Base-by-base conservation (phyloP, 2,113 vertebrate genomes). In the Neomonachus schauinslandi region DNA sequence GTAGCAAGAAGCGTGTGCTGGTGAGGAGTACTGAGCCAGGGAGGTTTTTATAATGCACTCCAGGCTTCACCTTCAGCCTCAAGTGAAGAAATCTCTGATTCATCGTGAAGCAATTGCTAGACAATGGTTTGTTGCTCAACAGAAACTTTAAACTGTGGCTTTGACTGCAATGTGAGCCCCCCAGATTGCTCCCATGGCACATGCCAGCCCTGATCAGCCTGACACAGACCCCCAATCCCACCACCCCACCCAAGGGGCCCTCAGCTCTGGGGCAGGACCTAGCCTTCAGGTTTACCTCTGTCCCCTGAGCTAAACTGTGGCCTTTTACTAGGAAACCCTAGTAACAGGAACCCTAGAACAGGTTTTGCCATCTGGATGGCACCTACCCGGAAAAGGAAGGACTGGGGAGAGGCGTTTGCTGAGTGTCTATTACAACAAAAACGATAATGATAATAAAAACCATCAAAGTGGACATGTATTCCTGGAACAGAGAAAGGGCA, bases 21-120 rank as follows among this genome's bases (percentile, higher is more conserved):
- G 26, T 82, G 83, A 83, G 12, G 28, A 12, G 2, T 11, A 0
- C 33, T 2, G 15, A 15, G 22, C 10, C 31, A 5, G 67, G 36
- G 15, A 80, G 42, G 51, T 11, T 88, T 96, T 84, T 97, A 95
- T 96, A 88, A 87, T 26, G 19, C 46, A 14, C 15, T 28, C 7
- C 19, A 7, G 28, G 39, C 31, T 49, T 93, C 46, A 26, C n/a
- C 59, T 59, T 65, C 2, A 1, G 65, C 46, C 24, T 19, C 12
- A 0, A 26, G 49, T 92, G 53, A 92, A 67, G 90, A 91, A 95
- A 91, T 61, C 42, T 84, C 61, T 97, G 74, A 96, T 88, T 98
- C 93, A 87, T 53, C 59, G 18, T 53, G 63, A 95, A 28, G 76
- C 71, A 72, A 81, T 57, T 33, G 2, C 33, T 74, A 9, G 9